Evolutionary conservation across 2,888 invertebrate species (phyloP), one percentile per base, ranked within the genome.

Genomic region (Hydroisotoma schaefferi): DNA sequence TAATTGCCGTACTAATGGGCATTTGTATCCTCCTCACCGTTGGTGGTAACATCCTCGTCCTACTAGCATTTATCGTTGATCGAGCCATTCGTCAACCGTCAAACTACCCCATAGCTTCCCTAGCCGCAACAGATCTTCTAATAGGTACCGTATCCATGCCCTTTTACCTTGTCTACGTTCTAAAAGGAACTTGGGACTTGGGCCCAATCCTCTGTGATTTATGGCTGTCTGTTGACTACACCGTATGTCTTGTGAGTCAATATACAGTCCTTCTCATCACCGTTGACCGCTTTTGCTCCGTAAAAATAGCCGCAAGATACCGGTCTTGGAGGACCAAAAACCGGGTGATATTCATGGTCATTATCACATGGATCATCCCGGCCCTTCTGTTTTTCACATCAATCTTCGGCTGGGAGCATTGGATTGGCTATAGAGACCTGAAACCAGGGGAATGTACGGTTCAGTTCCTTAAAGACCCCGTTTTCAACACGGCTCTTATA

Each of bases 381-480:
- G 90, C 94, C 1, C 80, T 95, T 59, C 81, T 99, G 10, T 99
- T 99, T 79, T 98, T 98, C 78, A 93, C 94, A 69, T 94, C 94
- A 66, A 98, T 99, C 71, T 95, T 99, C 75, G 98, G 98, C 44
- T 99, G 98, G 95, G 97, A 97, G 76, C 94, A 94, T 77, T 98
- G 98, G 44, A 89, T 94, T 47, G 97, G 97, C 22, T 89, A 87
- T 75, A 82, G 95, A 63, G 92, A 94, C 73, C 81, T 95, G 55
- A 80, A 85, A 15, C 40, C 40, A 4, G 90, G 90, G 1, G 87
- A 92, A 78, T 98, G 97, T 76, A 89, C 92, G 58, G 97, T 98
- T 18, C 97, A 98, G 78, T 99, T 99, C 79, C 83, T 98, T 63
- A 94, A 94, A 77, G 94, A 98, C 77, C 94, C 97, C 0, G 85